Base-by-base conservation (phyloP, 2,113 vertebrate genomes). In the Labeo rohita region DNA sequence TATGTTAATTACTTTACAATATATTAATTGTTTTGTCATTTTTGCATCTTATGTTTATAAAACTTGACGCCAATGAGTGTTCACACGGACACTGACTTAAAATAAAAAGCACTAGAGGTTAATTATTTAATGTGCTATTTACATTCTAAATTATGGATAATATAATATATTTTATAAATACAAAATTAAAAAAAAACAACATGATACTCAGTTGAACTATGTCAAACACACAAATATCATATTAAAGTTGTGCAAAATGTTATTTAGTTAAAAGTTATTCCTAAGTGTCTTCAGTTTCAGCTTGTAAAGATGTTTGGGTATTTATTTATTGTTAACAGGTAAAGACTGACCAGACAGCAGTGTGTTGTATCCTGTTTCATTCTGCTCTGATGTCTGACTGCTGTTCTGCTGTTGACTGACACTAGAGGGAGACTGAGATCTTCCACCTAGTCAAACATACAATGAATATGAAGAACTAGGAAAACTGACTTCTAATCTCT, bases 391-490 rank as follows among this genome's bases (percentile, higher is more conserved):
- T 50, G 73, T 75, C n/a, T 77, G 74, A 77, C 50, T 21, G 50
- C 23, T 78, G 49, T 78, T 78, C 75, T 78, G 74, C 49, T 76
- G 45, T 16, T 49, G 50, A 78, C 28, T 61, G 52, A 79, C 77
- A 39, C 15, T 15, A 61, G 77, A 61, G 9, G 18, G 39, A 39
- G 39, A 39, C 39, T 39, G 10, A 43, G 77, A 79, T 15, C 36
- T 52, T n/a, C 3, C 34, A 43, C 34, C 54, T 61, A 13, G 6
- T 59, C 18, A 79, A 12, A 79, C 50, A 78, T 23, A 65, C 23
- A 65, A 28, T 65, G 23, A 39, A 13, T 6, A 52, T 5, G 50
- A 5, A 52, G 12, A 15, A 15, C 3, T 52, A 59, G 56, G 18
- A 21, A 59, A 59, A 59, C 9, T 9, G 43, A 45, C 43, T 45